phyloP scores from a whole-genome alignment of 2,888 invertebrate genomes.

The Charanyca ferruginea region DNA sequence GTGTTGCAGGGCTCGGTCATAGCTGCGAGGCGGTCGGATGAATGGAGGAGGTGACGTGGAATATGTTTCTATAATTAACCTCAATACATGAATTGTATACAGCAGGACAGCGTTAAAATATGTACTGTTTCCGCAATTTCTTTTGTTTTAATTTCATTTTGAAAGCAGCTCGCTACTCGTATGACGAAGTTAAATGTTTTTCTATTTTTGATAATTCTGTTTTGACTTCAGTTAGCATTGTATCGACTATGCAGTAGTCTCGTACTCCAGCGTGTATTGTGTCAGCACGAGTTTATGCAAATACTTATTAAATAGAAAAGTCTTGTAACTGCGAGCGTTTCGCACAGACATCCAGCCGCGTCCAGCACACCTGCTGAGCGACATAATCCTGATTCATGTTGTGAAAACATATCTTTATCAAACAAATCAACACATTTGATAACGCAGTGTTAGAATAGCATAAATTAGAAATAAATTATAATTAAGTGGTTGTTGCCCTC shows the following conservation, averaged over 20 bases:
- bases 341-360: neutral
- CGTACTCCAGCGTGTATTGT: neutral
- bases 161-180: neutral
- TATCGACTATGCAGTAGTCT: neutral
- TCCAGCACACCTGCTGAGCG: neutral
- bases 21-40: neutral
- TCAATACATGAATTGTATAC: neutral
- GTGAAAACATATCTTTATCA: slow-evolving; percentile 41
- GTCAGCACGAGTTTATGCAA: neutral
- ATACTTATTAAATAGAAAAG: neutral
- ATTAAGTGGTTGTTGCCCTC: slow-evolving; percentile 31
- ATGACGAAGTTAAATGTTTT: neutral
- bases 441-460: slow-evolving; percentile 29
- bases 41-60: neutral
- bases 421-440: slow-evolving; percentile 50
- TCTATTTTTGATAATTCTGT: neutral
- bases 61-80: slow-evolving; percentile 35
- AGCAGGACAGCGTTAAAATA: neutral
- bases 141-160: neutral
- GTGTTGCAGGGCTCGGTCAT: slow-evolving; percentile 1
- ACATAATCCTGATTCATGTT: slow-evolving; percentile 54
- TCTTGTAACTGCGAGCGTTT: neutral
- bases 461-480: slow-evolving; percentile 60
- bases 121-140: neutral
- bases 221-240: neutral